phyloP scores from a whole-genome alignment of 2,113 vertebrate species.

The Misgurnus anguillicaudatus region DNA sequence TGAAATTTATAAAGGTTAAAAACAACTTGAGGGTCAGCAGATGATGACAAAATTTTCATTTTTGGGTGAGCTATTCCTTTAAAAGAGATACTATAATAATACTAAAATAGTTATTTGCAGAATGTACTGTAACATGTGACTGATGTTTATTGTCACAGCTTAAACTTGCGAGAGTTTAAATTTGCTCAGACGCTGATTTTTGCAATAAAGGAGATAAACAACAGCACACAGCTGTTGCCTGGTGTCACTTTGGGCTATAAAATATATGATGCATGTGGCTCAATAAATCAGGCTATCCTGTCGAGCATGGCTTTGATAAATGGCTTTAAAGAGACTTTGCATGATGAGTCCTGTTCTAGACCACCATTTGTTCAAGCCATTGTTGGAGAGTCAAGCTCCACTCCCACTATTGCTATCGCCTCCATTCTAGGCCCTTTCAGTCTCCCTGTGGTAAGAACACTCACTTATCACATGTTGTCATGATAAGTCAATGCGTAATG shows the following conservation, averaged over 20 bases:
- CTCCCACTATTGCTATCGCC: conserved; percentile 57
- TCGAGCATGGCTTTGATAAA: conserved; percentile 70
- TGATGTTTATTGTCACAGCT: conserved; percentile 52
- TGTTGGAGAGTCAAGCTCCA: conserved; percentile 58
- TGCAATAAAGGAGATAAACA: conserved; percentile 77
- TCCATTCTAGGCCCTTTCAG: conserved; percentile 55
- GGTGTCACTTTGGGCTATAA: conserved; percentile 71
- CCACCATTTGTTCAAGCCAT: conserved; percentile 58
- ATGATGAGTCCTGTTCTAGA: conserved; percentile 56
- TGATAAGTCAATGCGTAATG: neutral
- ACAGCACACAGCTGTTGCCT: conserved; percentile 62
- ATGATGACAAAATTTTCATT: too few species aligned
- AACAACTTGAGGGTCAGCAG: too few species aligned
- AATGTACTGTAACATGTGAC: neutral
- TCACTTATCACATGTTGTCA: neutral
- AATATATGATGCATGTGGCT: conserved; percentile 74
- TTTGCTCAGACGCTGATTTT: conserved; percentile 75
- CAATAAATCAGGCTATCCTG: conserved; percentile 59
- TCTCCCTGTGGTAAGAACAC: conserved; percentile 59
- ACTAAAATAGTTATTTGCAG: too few species aligned
- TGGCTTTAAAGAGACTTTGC: conserved; percentile 49
- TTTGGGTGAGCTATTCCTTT: too few species aligned
- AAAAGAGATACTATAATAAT: too few species aligned
- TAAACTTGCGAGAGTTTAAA: conserved; percentile 71
- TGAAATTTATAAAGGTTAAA: too few species aligned